A percentile compares a stretch with the other conserved stretches of the same genome.
Conservation (phyloP, 2,797 vertebrate genomes). For the Onychomys torridus region DNA sequence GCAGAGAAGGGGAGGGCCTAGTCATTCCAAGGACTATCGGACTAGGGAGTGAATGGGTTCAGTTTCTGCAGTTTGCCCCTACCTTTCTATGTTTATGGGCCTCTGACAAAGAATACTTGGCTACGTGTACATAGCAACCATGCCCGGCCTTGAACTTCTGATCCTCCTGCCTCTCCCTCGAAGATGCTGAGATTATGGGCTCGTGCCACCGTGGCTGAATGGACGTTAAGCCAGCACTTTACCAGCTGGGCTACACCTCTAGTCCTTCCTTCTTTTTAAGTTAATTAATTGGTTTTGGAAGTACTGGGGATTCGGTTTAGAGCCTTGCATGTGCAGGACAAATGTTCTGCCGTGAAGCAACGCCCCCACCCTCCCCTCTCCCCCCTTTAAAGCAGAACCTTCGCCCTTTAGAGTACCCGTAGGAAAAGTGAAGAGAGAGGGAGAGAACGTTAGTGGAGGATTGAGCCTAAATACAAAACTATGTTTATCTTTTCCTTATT, state of each 20-base stretch:
- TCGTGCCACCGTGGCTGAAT: no score
- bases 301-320: background rate
- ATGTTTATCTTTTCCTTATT: slow-evolving; percentile 2
- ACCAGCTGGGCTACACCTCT: no score
- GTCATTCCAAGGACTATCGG: background rate
- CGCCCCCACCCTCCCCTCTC: no score
- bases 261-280: background rate
- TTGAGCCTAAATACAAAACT: background rate
- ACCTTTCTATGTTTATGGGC: background rate
- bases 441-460: background rate
- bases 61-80: background rate
- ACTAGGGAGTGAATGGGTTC: background rate
- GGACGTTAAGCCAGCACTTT: no score
- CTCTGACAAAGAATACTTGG: background rate
- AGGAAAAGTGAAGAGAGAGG: background rate
- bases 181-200: no score
- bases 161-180: no score
- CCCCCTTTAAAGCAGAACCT: background rate
- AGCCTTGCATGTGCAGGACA: background rate
- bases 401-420: background rate
- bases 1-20: background rate
- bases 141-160: background rate
- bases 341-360: no score
- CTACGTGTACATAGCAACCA: background rate
- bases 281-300: background rate